These are phyloP conservation scores for Corticium candelabrum DNA, from an alignment of 37 sponge, comb jelly and placozoan species.

Conservation along the genomic window DNA sequence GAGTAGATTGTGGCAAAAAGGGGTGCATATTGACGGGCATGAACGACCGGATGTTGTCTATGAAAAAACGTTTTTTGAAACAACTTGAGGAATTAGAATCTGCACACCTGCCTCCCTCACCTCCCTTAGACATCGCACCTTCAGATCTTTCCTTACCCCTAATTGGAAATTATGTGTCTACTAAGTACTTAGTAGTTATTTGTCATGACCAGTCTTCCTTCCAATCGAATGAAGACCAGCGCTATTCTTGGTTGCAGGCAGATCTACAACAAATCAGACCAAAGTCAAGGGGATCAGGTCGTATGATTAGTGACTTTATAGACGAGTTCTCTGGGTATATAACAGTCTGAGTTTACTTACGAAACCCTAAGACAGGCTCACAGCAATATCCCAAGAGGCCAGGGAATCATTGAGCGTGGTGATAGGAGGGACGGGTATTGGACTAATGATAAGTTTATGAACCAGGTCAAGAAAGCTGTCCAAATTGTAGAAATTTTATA, in stretches of 20 bases:
- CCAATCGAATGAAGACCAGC: not conserved
- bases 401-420: constrained; percentile 33
- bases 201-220: not conserved
- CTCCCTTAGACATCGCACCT: too few species aligned
- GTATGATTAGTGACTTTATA: not conserved
- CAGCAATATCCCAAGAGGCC: too few species aligned
- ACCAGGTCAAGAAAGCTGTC: constrained; percentile 20
- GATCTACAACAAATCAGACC: not conserved
- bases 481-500: constrained; percentile 27
- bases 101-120: too few species aligned
- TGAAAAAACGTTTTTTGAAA: too few species aligned
- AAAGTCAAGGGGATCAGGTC: not conserved
- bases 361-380: too few species aligned
- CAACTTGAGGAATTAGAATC: too few species aligned
- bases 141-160: too few species aligned
- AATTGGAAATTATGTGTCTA: too few species aligned
- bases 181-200: not conserved
- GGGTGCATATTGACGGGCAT: not conserved
- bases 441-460: constrained; percentile 19
- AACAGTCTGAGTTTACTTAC: too few species aligned
- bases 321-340: not conserved
- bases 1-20: not conserved
- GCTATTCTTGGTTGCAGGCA: not conserved
- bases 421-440: constrained; percentile 26
- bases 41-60: not conserved